Base-by-base conservation (phyloP, 2,797 vertebrate species). In the Cirrhinus molitorella region DNA sequence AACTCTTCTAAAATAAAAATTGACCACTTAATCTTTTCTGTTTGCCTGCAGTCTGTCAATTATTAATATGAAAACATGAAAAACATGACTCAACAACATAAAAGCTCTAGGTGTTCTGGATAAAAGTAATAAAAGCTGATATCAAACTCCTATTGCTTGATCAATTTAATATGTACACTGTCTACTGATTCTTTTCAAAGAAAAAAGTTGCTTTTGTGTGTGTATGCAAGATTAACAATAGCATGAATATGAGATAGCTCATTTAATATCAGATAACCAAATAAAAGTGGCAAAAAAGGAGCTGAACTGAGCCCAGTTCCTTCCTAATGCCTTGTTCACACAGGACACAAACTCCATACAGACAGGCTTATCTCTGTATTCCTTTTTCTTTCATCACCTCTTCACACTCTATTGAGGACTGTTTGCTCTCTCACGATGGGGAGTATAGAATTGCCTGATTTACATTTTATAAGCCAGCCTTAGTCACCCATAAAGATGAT, bases 281-380 rank as follows among this genome's bases (percentile, higher is more conserved):
- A 47, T 73, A 61, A 45, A 63, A 31, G n/a, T 65, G 34, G 37
- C 13, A 6, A 63, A 63, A 63, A 25, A 63, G 66, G 25, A 47
- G 23, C 53, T 82, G 43, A 82, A 25, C 2, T 3, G 13, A 40
- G 31, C 3, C 34, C 28, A 9, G 16, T 51, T 67, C 19, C 13
- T 77, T 71, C 75, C 16, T 67, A 47, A 79, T 80, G 57, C 12
- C 51, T n/a, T 67, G 49, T n/a, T 73, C 74, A 74, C 72, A 78
- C 63, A 43, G 21, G 28, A 51, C 70, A 63, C 73, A 83, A 45
- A 25, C 23, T 31, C 80, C 88, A 91, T 90, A 89, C 84, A 28
- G 74, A 31, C 73, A 63, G 67, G 28, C 21, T 55, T 79, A 85
- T 86, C 47, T 40, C 68, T 70, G 45, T 40, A 43, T 51, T 77